phyloP scores from a whole-genome alignment of 1,140 invertebrate species.

The Pygmarrhopalites habei region DNA sequence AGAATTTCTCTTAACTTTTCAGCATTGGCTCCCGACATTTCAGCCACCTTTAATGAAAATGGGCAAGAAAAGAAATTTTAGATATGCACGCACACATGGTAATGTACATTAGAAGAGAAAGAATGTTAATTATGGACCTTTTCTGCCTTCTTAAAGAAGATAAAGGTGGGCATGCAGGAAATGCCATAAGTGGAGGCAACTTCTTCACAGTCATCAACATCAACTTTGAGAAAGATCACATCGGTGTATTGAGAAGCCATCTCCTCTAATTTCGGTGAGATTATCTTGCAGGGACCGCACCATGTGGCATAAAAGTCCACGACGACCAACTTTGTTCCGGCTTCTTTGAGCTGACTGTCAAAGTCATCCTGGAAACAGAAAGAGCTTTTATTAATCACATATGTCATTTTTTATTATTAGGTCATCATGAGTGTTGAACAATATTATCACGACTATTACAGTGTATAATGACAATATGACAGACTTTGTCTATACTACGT shows the following conservation, averaged over 20 bases:
- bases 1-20: constrained; percentile 61
- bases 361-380: constrained; percentile 57
- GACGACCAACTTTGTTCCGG: constrained; percentile 75
- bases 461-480: too few species aligned
- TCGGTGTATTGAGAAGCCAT: constrained; percentile 42
- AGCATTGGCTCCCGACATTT: constrained; percentile 71
- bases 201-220: constrained; percentile 84
- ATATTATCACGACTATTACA: too few species aligned
- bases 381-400: too few species aligned
- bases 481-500: too few species aligned
- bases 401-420: too few species aligned
- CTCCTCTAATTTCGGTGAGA: constrained; percentile 64
- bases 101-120: background rate
- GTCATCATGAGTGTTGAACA: too few species aligned
- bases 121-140: constrained; percentile 47
- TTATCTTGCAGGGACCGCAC: constrained; percentile 88
- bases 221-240: constrained; percentile 61
- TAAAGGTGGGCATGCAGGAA: constrained; percentile 85
- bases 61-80: background rate
- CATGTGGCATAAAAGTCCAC: constrained; percentile 72
- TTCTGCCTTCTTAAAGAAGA: constrained; percentile 72
- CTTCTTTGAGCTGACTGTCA: constrained; percentile 59
- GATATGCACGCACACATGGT: background rate
- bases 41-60: constrained; percentile 49
- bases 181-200: constrained; percentile 71